Conservation (phyloP, 1,140 invertebrate genomes). For the Chironomus striatipennis region DNA sequence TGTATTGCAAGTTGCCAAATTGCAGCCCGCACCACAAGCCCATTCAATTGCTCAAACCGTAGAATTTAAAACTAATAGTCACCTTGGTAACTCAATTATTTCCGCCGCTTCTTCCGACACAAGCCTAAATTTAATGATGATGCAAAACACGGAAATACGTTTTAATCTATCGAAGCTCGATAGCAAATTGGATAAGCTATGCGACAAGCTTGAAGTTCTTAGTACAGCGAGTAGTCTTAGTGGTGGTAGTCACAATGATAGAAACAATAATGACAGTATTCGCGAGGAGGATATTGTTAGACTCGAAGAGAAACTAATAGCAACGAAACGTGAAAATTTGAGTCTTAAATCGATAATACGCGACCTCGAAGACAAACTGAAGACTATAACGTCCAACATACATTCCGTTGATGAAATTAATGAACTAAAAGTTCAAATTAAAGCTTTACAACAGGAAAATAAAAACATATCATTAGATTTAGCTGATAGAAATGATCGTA, state of each 20-base stretch:
- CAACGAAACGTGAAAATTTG: slow-evolving; percentile 3
- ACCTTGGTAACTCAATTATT: slow-evolving; percentile 1
- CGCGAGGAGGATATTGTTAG: background rate
- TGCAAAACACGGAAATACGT: slow-evolving; percentile 14
- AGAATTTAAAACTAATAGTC: background rate
- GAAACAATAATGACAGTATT: slow-evolving; percentile 7
- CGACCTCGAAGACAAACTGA: slow-evolving; percentile 4
- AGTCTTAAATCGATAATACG: slow-evolving; percentile 7
- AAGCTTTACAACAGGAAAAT: slow-evolving; percentile 17
- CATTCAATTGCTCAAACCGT: slow-evolving; percentile 17
- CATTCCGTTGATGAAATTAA: slow-evolving; percentile 18
- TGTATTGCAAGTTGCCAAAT: slow-evolving; percentile 5
- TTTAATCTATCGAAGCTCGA: slow-evolving; percentile 18
- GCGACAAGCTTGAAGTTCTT: background rate
- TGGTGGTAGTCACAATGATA: background rate
- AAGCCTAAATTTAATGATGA: slow-evolving; percentile 22
- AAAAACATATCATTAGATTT: slow-evolving; percentile 19
- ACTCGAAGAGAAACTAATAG: background rate
- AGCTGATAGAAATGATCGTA: background rate
- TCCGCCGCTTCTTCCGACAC: background rate
- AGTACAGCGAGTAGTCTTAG: slow-evolving; percentile 11
- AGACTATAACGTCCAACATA: background rate
- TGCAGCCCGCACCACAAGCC: background rate
- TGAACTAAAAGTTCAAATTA: slow-evolving; percentile 18
- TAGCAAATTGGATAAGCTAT: background rate